Base-by-base conservation (phyloP, 2,888 invertebrate species). In the Gerris lacustris region DNA sequence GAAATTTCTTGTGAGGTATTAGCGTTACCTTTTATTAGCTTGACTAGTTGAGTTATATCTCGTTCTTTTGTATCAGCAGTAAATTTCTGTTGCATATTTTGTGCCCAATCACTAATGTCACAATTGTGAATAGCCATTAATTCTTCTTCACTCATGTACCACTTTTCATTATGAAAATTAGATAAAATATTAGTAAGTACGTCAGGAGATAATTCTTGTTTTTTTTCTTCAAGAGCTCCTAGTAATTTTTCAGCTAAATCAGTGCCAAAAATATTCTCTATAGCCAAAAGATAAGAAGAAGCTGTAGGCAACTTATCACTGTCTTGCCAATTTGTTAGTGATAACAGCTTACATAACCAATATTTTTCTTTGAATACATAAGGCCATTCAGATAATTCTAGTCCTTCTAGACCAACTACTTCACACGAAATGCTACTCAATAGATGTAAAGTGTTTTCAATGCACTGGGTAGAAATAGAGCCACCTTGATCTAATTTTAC, bases 311-410 rank as follows among this genome's bases (percentile, higher is more conserved):
- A 11, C 9, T 11, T 11, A 1, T 55, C 55, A 55, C 15, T 5
- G 1, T 55, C 70, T n/a, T 69, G 15, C 75, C 75, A 75, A 64
- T 69, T 69, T 17, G 70, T 67, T 45, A 75, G 67, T 67, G 67
- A 7, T 68, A 45, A 67, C 67, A 76, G 45, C 67, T 72, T 66
- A 66, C 69, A 69, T 9, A 68, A 70, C 75, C 75, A 73, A 47
- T 72, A 75, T 66, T 67, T 71, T 70, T 75, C 76, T 70, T 75
- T 73, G n/a, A 76, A 69, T 9, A 72, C 72, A 70, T 75, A 75
- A 17, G 71, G 69, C 76, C 76, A 76, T 70, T 75, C 76, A 47
- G 73, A 69, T 69, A 76, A 68, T 6, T 71, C 72, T 6, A 74
- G 67, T 4, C 68, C 67, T 62, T 73, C 71, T 44, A 72, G 31